Conservation (phyloP, 2,113 vertebrate genomes). For the Meriones unguiculatus region DNA sequence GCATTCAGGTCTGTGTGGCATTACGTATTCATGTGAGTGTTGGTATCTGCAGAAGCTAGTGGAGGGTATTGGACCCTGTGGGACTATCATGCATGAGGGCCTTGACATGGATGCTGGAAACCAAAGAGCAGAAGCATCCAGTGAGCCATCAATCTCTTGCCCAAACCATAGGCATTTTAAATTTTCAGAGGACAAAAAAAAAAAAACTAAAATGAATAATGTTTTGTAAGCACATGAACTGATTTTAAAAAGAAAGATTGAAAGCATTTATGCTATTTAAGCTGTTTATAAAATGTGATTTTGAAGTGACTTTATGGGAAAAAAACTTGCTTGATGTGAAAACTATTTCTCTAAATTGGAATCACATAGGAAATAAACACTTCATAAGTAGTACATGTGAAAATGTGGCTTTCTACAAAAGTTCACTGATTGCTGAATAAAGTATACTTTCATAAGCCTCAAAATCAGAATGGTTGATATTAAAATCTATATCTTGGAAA, state of each 20-base stretch:
- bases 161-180: neutral
- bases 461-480: neutral
- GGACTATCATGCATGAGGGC: neutral
- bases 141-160: neutral
- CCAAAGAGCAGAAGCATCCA: neutral
- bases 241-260: neutral
- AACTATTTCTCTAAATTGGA: conserved; percentile 39
- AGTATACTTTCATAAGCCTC: neutral
- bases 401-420: neutral
- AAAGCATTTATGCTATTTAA: neutral
- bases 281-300: neutral
- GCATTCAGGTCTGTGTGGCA: neutral
- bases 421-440: neutral
- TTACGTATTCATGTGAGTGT: too few species aligned
- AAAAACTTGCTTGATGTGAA: neutral
- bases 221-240: neutral
- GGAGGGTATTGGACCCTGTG: too few species aligned
- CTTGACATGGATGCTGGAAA: neutral
- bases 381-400: neutral
- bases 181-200: neutral
- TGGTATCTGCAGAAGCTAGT: neutral
- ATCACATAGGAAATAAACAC: neutral
- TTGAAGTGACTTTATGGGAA: conserved; percentile 15
- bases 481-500: conserved; percentile 23
- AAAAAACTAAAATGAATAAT: neutral